These are phyloP conservation scores for Prenolepis imparis DNA, from an alignment of 2,888 invertebrate species.

Conservation along the genomic window DNA sequence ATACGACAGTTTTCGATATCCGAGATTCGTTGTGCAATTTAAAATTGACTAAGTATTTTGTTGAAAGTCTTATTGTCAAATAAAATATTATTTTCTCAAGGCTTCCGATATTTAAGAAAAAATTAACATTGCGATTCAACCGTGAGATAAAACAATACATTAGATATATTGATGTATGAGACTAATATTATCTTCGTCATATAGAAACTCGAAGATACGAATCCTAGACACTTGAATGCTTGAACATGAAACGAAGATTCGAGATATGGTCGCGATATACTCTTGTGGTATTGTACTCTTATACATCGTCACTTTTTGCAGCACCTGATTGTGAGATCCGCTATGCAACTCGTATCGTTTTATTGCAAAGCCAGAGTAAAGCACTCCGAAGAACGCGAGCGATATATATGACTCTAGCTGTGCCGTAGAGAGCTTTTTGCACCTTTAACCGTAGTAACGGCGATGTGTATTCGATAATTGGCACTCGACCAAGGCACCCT, in stretches of 20 bases:
- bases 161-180: not conserved
- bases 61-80: not conserved
- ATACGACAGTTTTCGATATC: slow-evolving; percentile 6
- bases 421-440: slow-evolving; percentile 52
- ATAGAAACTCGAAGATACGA: not conserved
- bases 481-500: slow-evolving; percentile 58
- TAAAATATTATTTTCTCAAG: not conserved
- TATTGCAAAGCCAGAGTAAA: not conserved
- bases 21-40: slow-evolving; percentile 20
- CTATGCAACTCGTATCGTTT: slow-evolving; percentile 44
- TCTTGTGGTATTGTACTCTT: slow-evolving; percentile 2
- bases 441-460: not conserved
- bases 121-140: not conserved
- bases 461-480: slow-evolving; percentile 61
- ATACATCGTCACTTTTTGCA: slow-evolving; percentile 34
- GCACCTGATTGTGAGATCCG: not conserved
- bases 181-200: not conserved
- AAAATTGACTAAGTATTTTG: not conserved
- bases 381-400: slow-evolving; percentile 20
- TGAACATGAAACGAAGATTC: not conserved
- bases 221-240: not conserved
- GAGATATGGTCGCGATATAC: not conserved
- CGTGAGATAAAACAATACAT: not conserved
- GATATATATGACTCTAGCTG: slow-evolving; percentile 27
- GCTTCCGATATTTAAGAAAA: not conserved